Base-by-base conservation (phyloP, 2,113 vertebrate species). In the Lutjanus erythropterus region DNA sequence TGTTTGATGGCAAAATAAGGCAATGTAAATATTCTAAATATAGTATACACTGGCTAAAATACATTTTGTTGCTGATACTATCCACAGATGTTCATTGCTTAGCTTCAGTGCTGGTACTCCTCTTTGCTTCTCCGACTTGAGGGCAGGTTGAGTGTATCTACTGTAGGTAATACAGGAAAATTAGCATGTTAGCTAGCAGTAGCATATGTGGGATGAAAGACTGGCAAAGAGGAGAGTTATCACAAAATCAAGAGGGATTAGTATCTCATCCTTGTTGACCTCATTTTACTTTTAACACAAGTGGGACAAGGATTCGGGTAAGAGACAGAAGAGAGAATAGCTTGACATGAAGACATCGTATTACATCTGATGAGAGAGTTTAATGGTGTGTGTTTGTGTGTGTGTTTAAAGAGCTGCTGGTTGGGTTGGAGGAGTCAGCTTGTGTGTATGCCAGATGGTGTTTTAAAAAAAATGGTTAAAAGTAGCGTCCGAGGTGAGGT, bases 201-300 rank as follows among this genome's bases (percentile, higher is more conserved):
- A 53, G 53, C 65, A 62, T 70, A 70, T 27, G 62, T n/a, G 10
- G n/a, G 67, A 35, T 72, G 23, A 64, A 59, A 19, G 58, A 6
- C 37, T 27, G 14, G 39, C 37, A 21, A 65, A 67, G 29, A 68
- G 33, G 27, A 73, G 47, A 39, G 53, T 14, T 71, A 44, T 86
- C 56, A n/a, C 58, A 31, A 89, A 78, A 81, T 85, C 31, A 72
- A 75, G 71, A 65, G 47, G 64, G 73, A 82, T 87, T 80, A 84
- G 27, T 19, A 15, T 84, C 65, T 78, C 47, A 78, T 79, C 56
- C 59, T 46, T 15, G 59, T 18, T 75, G 78, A 86, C 85, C 78
- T 77, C 31, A 33, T 83, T 85, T 88, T 35, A 60, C 53, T 62
- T 86, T 75, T 59, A 41, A 65, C 52, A 75, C 68, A 75, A 70